Evolutionary conservation across 1,140 invertebrate genomes (phyloP), one percentile per base, ranked within the genome.

Genomic region (Zaprionus nigranus): DNA sequence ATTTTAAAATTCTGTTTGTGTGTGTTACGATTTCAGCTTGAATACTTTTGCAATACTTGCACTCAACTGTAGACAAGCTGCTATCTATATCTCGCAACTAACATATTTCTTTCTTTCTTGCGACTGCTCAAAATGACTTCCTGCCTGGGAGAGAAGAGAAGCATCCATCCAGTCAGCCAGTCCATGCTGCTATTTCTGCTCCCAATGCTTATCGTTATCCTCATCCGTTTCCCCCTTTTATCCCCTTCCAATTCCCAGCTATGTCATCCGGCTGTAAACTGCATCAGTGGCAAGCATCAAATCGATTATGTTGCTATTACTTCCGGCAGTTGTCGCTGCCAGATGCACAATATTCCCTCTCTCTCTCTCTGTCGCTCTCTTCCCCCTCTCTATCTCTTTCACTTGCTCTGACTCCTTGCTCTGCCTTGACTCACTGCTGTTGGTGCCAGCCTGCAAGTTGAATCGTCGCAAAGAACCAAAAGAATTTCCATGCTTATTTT

Each of bases 281-380:
- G 82, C 82, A 86, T 67, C 63, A 49, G 59, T 51, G 72, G 81
- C 75, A 74, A 57, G 75, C 77, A 81, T 70, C 81, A 81, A 88
- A 90, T 87, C 84, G 84, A 87, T 88, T 87, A 87, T 87, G 84
- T 88, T 90, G 84, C 84, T 87, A 87, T 87, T 87, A 87, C 84
- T 87, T 87, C 85, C 84, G 84, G 81, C 84, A 90, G 81, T 75
- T 88, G 84, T 75, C 84, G 74, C 61, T 75, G 66, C 61, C 84
- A 87, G 84, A 76, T 88, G 84, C 81, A 87, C 56, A 71, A 38
- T 51, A 49, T 56, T 51, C 22, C 6, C n/a, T 43, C 40, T 64
- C 9, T 28, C 20, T 17, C n/a, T 34, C 43, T 28, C 70, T 15
- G 5, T 13, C 15, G 11, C 40, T 26, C 7, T 26, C n/a, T 9